Percentiles rank a stretch among this genome's conserved stretches.
Conservation (phyloP, 2,113 vertebrate genomes). For the Ophiodon elongatus region DNA sequence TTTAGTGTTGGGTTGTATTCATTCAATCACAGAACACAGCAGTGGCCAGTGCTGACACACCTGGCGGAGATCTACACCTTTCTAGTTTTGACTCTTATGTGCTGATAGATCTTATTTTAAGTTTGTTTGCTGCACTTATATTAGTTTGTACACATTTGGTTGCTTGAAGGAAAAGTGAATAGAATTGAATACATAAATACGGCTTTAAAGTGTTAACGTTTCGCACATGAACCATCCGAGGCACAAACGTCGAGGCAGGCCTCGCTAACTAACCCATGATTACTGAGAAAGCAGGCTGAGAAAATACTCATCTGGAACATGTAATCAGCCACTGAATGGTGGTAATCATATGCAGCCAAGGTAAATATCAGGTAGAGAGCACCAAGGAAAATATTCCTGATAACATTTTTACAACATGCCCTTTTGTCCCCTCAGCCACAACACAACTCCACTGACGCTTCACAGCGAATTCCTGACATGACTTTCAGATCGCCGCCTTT, state of each 20-base stretch:
- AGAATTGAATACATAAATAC: background rate
- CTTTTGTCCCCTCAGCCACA: slow-evolving; percentile 25
- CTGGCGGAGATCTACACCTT: background rate
- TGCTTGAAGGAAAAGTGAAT: background rate
- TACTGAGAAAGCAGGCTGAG: background rate
- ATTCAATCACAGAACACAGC: background rate
- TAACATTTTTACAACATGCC: slow-evolving; percentile 35
- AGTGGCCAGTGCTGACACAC: background rate
- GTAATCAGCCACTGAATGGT: slow-evolving; percentile 25
- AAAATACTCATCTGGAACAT: background rate
- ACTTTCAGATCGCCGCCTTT: slow-evolving; percentile 5
- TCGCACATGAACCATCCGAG: background rate
- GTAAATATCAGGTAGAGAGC: slow-evolving; percentile 41
- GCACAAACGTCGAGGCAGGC: background rate
- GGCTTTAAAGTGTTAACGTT: background rate
- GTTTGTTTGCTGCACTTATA: background rate
- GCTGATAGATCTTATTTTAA: background rate
- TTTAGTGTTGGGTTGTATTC: background rate
- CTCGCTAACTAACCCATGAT: background rate
- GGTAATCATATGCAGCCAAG: slow-evolving; percentile 2
- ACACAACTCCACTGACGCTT: background rate
- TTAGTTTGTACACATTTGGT: background rate
- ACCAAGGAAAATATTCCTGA: background rate
- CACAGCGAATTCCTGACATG: slow-evolving; percentile 17
- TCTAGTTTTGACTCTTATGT: background rate